Base-by-base conservation (phyloP, 2,797 vertebrate species). In the Alcedo quadribrachys region DNA sequence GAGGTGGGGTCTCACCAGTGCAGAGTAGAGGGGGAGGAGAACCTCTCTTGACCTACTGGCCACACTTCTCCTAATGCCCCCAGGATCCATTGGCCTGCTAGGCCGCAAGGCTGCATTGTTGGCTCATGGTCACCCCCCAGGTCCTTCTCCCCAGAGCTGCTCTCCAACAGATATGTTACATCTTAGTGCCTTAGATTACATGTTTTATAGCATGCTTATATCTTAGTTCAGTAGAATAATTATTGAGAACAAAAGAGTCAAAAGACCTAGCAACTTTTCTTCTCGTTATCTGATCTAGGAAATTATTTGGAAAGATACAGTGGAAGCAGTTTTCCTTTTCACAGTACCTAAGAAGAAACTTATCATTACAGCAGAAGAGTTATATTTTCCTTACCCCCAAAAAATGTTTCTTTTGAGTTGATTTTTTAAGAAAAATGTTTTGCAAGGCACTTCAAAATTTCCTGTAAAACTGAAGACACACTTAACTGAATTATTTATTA, bases 401-500 rank as follows among this genome's bases (percentile, higher is more conserved):
- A 92, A 66, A 93, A 66, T 40, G 55, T 88, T 73, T 13, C 16
- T 65, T 21, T 19, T 61, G 33, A 60, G 15, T 30, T 83, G n/a
- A 51, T 9, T 2, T 53, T 10, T 54, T 11, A 55, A 71, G 35
- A 62, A 89, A 81, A 87, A 54, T 25, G 0, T 87, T 89, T 86
- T 48, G 54, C 33, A 57, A 27, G 67, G 13, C 30, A 77, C 12
- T 68, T 80, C 25, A 50, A 63, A 68, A 58, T 37, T 80, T 90
- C 70, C 71, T 83, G 13, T 82, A 61, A 77, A 87, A 61, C n/a
- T 35, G 21, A 65, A 85, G 58, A 77, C 21, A 46, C 12, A n/a
- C 9, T 43, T 9, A 82, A 28, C 25, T 76, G 63, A 76, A 84
- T 81, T 90, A 92, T 79, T 93, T 91, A 58, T 93, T 57, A 35